Conservation (phyloP, 2,888 invertebrate genomes). For the Cerastoderma edule region DNA sequence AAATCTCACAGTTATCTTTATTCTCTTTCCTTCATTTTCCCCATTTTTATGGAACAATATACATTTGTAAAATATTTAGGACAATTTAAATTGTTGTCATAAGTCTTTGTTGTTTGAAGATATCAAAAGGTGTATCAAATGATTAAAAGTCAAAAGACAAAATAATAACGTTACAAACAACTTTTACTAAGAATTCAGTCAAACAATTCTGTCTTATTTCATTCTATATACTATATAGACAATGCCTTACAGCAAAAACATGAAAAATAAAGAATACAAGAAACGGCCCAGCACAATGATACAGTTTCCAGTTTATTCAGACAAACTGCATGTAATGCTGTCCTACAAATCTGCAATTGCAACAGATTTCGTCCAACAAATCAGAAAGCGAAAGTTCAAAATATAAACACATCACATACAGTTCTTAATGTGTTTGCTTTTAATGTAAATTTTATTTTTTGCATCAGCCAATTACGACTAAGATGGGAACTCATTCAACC, state of each 20-base stretch:
- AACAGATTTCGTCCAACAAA: no score
- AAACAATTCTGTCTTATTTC: background rate
- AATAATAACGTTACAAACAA: background rate
- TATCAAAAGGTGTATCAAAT: background rate
- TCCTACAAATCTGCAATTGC: constrained; percentile 1
- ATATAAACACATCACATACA: no score
- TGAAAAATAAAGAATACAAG: no score
- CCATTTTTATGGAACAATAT: no score
- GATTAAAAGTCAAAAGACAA: no score
- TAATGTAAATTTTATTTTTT: constrained; percentile 6
- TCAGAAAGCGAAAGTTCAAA: no score
- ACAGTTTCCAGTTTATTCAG: constrained; percentile 3
- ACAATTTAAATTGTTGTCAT: no score
- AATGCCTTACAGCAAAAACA: no score
- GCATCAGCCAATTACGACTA: background rate
- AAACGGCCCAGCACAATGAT: background rate
- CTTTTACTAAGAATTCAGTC: background rate
- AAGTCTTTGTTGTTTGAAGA: background rate
- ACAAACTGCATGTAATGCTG: background rate
- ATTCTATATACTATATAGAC: constrained; percentile 1
- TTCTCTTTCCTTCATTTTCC: no score
- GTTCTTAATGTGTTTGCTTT: constrained; percentile 13
- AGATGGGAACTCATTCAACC: background rate
- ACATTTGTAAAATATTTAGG: no score
- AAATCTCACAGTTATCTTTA: no score